Evolutionary conservation across 1,140 invertebrate genomes (phyloP), one percentile per base, ranked within the genome.

Genomic region (Nylanderia fulva): DNA sequence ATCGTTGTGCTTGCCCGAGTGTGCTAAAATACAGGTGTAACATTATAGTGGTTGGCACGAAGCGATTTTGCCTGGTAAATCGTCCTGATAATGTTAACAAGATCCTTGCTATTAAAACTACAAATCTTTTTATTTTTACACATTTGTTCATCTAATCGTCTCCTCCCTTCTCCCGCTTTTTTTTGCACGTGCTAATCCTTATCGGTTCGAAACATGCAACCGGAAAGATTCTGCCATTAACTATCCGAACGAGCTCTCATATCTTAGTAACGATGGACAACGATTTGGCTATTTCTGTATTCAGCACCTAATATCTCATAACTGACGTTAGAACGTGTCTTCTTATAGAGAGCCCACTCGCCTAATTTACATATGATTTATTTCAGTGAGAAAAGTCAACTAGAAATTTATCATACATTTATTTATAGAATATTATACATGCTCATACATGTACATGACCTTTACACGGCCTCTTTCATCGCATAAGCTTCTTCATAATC

Each of bases 171-270:
- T 3, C 4, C n/a, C 13, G 42, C 52, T 52, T 64, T 45, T 48
- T 64, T 79, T 29, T 63, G 24, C 74, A 33, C 24, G 39, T 42
- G 21, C 66, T 52, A 33, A 45, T 84, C 39, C 63, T 86, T 84
- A 86, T 84, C 68, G 85, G 85, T 21, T 54, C 21, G 42, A 63
- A 71, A 54, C 84, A 85, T 80, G 85, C 79, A 83, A 86, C 56
- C 84, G 72, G 77, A 83, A 85, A 85, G 64, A 85, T 85, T 33
- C 63, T 60, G 61, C 84, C 75, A 60, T 85, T 79, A 66, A 52
- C 76, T 29, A 75, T 61, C 36, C 48, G 29, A 71, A 72, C 84
- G 27, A 52, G 68, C 64, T 82, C 66, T 83, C 24, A 58, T 39
- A 85, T 83, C 45, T 77, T 27, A 36, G 54, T 36, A 82, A 56